These are phyloP conservation scores for Neocloeon triangulifer DNA, from an alignment of 1,140 invertebrate genomes.

Conservation along the genomic window DNA sequence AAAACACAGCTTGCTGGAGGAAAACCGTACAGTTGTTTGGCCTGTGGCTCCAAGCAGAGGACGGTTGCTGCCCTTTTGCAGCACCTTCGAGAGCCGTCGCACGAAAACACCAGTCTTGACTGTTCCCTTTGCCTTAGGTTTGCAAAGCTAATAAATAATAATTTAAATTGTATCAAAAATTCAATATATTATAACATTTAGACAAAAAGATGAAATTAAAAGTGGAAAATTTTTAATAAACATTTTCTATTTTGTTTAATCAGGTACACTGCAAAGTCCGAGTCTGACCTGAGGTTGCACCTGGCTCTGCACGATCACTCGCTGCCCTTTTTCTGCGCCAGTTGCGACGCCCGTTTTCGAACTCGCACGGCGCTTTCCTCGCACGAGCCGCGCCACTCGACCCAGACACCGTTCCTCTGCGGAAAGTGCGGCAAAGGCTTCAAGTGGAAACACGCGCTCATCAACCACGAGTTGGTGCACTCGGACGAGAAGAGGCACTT, in stretches of 20 bases:
- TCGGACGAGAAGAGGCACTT: constrained; percentile 28
- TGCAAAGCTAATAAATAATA: too few species aligned
- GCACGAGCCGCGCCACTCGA: constrained; percentile 29
- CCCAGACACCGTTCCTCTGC: constrained; percentile 28
- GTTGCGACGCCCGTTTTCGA: constrained; percentile 25
- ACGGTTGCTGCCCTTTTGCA: constrained; percentile 12
- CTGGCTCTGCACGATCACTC: constrained; percentile 21
- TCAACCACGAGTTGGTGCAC: constrained; percentile 29
- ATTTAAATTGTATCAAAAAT: too few species aligned
- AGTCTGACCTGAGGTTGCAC: constrained; percentile 20
- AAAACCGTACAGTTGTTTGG: constrained; percentile 12
- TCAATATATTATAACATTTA: too few species aligned
- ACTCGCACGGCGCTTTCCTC: constrained; percentile 23
- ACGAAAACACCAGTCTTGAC: constrained; percentile 3
- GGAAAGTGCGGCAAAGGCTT: constrained; percentile 31
- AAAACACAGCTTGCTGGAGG: constrained; percentile 7
- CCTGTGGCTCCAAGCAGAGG: constrained; percentile 12
- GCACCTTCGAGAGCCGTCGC: too few species aligned
- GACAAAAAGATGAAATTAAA: too few species aligned
- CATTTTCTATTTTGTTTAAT: constrained; percentile 23
- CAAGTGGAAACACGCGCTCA: constrained; percentile 35
- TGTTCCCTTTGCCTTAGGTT: constrained; percentile 2
- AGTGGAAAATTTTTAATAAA: too few species aligned
- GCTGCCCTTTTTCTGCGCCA: constrained; percentile 25
- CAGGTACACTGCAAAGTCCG: constrained; percentile 19